Conservation (phyloP, 2,797 vertebrate genomes). For the Danio kyathit region DNA sequence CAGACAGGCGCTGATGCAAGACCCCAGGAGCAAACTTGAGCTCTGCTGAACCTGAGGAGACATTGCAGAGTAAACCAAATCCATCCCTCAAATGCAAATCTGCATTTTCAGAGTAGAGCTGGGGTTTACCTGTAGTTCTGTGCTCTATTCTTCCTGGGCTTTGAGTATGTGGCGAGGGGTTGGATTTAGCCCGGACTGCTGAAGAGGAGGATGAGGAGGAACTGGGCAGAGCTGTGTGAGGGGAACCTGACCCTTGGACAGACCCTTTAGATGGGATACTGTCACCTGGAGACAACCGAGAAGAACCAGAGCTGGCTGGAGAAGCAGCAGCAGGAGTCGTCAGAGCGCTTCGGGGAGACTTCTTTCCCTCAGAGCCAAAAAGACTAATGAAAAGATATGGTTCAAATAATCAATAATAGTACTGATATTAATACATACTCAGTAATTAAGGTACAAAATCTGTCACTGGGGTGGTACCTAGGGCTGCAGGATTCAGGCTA, state of each 20-base stretch:
- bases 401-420: neutral
- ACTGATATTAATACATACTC: neutral
- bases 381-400: constrained; percentile 46
- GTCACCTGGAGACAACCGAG: constrained; percentile 59
- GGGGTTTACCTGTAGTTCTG: constrained; percentile 63
- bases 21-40: constrained; percentile 87
- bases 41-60: constrained; percentile 13
- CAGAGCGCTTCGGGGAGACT: constrained; percentile 62
- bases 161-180: constrained; percentile 31
- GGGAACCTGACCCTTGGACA: constrained; percentile 39
- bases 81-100: neutral
- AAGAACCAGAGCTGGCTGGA: constrained; percentile 62
- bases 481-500: too few relatives aligned
- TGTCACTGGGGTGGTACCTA: too few relatives aligned
- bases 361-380: constrained; percentile 65
- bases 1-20: constrained; percentile 89
- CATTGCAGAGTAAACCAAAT: neutral
- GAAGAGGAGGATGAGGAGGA: constrained; percentile 41
- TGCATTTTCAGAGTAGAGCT: too few relatives aligned
- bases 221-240: constrained; percentile 15
- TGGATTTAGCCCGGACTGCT: constrained; percentile 23
- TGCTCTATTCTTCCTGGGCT: constrained; percentile 58
- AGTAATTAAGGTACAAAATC: too few relatives aligned
- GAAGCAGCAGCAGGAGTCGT: constrained; percentile 61
- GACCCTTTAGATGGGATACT: constrained; percentile 48